Base-by-base conservation (phyloP, 30 jellyfish, hydroid and myxozoan genomes). In the Sanderia malayensis region DNA sequence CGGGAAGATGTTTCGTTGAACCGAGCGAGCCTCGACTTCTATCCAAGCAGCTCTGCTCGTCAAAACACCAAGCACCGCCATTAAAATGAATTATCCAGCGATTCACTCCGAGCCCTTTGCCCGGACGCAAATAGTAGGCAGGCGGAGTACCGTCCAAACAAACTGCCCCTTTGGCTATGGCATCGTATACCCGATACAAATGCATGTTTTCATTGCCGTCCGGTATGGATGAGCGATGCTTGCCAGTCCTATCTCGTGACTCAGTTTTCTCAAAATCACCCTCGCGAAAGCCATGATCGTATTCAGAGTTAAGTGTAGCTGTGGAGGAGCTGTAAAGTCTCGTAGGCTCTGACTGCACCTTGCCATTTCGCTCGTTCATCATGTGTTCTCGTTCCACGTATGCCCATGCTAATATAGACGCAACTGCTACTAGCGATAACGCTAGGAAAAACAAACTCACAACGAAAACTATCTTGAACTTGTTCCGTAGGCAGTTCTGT, bases 61-160 rank as follows among this genome's bases (percentile, higher is more conserved):
- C 99, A 46, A 93, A 93, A 70, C 99, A 93, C 99, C 99, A 93
- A 3, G 99, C 99, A 10, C 99, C 99, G 20, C 99, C 99, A 46
- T 93, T 93, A 57, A 93, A 93, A 41, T 93, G 99, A 19, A 93
- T 76, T 24, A 93, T 74, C 99, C 99, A 93, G 23, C 93, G 87
- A 45, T 81, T 85, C 31, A 86, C 76, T 31, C 96, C 95, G 2
- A 67, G 74, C 55, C 87, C 99, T 57, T 61, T 79, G 8, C 99
- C 99, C 10, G 92, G 96, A 18, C 99, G 95, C 33, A 86, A 75
- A 47, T 93, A 93, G 75, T 93, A 93, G 27, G 99, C 99, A 33
- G 99, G 99, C 31, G 99, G 96, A 4, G 95, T 86, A 4, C 99
- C 99, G 66, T 93, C 99, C 44, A 93, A 63, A 79, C 99, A 93